phyloP scores from a whole-genome alignment of 2,888 invertebrate species.

The Drosophila maculinotata region DNA sequence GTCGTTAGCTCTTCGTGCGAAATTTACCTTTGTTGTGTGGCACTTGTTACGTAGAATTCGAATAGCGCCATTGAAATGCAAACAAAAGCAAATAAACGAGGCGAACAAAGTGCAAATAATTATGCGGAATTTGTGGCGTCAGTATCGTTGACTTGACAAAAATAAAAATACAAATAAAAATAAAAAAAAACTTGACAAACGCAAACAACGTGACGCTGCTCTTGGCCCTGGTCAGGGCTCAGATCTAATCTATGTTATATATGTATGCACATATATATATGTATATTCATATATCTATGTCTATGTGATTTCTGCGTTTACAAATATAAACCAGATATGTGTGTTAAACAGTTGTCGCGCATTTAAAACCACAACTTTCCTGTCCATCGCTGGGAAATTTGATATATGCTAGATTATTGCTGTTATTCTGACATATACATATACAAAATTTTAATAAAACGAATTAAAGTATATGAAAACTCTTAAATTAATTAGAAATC shows the following conservation, averaged over 20 bases:
- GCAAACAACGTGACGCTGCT: slow-evolving; percentile 15
- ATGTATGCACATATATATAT: neutral
- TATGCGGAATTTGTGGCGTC: slow-evolving; percentile 47
- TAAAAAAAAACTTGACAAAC: slow-evolving; percentile 1
- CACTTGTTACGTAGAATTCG: slow-evolving; percentile 54
- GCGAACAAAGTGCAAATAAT: slow-evolving; percentile 57
- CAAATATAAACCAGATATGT: neutral
- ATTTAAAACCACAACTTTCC: neutral
- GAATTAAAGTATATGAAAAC: neutral
- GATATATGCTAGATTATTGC: slow-evolving; percentile 1
- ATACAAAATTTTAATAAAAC: too few species aligned
- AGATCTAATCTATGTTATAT: slow-evolving; percentile 26
- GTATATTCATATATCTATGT: neutral
- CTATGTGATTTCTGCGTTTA: too few species aligned
- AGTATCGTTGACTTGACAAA: slow-evolving; percentile 45
- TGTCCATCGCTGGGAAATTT: neutral
- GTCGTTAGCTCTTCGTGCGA: slow-evolving; percentile 20
- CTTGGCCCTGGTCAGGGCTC: slow-evolving; percentile 46
- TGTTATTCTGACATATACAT: neutral
- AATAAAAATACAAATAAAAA: neutral
- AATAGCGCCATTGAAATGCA: slow-evolving; percentile 55
- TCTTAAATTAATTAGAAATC: neutral
- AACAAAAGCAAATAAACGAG: slow-evolving; percentile 35
- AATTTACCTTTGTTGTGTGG: slow-evolving; percentile 28
- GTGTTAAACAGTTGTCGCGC: neutral